Conservation (phyloP, 2,113 vertebrate genomes). For the Alethe diademata region DNA sequence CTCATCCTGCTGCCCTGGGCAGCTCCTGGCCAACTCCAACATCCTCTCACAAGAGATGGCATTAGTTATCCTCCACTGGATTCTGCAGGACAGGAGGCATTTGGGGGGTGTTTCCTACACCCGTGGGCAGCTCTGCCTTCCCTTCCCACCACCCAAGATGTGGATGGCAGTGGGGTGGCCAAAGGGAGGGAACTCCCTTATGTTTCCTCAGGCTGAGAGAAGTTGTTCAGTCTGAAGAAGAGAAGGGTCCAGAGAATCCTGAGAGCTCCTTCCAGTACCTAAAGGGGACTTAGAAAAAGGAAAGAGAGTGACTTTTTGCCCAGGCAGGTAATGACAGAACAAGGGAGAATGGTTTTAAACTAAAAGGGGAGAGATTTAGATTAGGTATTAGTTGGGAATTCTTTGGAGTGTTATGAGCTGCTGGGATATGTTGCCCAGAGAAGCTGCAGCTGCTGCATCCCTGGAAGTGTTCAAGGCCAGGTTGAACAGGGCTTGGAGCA, state of each 20-base stretch:
- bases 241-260: background rate
- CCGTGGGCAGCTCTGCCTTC: background rate
- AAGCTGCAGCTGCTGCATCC: background rate
- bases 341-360: background rate
- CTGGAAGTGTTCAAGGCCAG: background rate
- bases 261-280: background rate
- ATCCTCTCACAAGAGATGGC: rapidly evolving
- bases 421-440: background rate
- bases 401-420: background rate
- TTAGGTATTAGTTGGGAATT: background rate
- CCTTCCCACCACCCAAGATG: background rate
- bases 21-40: background rate
- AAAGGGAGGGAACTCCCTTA: background rate
- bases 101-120: rapidly evolving
- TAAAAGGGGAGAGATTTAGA: background rate
- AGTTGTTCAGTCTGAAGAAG: background rate
- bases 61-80: rapidly evolving
- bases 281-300: background rate
- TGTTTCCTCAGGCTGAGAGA: background rate
- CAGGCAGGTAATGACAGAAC: background rate
- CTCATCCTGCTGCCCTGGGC: background rate
- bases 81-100: background rate
- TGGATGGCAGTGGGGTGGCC: background rate
- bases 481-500: background rate
- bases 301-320: background rate